Evolutionary conservation across 1,140 invertebrate genomes (phyloP).

Genomic region (Trigoniulus corallinus): DNA sequence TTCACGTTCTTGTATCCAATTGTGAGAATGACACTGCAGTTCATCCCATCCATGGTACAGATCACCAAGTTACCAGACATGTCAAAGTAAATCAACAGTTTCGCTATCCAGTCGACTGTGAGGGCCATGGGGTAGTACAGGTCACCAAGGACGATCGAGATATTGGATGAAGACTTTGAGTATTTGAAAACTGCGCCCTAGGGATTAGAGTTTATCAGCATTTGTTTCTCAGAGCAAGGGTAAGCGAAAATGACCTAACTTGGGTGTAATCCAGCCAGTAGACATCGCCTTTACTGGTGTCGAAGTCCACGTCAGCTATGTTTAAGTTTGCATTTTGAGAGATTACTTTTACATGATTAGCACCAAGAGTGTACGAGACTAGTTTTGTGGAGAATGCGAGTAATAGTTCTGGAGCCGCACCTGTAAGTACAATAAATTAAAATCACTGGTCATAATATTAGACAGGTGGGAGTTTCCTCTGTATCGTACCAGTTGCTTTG

Average conservation of each 20-base stretch:
- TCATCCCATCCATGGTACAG: not conserved
- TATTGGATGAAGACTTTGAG: too few relatives aligned
- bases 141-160: too few relatives aligned
- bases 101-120: constrained; percentile 87
- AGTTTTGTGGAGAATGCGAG: constrained; percentile 34
- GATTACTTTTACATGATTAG: constrained; percentile 50
- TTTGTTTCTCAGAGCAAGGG: too few relatives aligned
- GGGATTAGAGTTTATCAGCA: too few relatives aligned
- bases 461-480: too few relatives aligned
- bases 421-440: too few relatives aligned
- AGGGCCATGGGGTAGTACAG: constrained; percentile 81
- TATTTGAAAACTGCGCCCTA: too few relatives aligned
- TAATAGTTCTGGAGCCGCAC: constrained; percentile 52
- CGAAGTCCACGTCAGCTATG: constrained; percentile 68
- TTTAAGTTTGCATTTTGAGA: constrained; percentile 63
- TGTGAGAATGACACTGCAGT: not conserved
- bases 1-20: not conserved
- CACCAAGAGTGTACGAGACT: constrained; percentile 27
- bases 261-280: constrained; percentile 86
- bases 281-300: constrained; percentile 73
- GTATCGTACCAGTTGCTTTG: constrained; percentile 61
- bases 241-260: constrained; percentile 42
- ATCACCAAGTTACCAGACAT: constrained; percentile 36
- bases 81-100: constrained; percentile 71
- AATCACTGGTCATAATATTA: too few relatives aligned